These are phyloP conservation scores for Pelmatolapia mariae DNA, from an alignment of 2,113 vertebrate species.

Conservation along the genomic window DNA sequence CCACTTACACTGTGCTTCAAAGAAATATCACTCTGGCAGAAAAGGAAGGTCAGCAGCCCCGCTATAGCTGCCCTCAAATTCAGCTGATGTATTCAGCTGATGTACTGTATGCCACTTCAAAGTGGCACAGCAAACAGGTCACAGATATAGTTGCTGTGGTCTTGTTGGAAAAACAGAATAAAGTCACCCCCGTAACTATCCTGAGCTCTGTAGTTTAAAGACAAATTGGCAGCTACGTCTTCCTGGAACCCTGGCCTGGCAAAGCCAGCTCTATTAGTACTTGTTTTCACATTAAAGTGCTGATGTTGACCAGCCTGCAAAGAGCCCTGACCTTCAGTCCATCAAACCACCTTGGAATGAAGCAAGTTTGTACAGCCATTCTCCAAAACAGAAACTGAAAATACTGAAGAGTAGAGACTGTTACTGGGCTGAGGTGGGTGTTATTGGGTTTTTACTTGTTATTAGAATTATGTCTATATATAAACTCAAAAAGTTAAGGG, in stretches of 20 bases:
- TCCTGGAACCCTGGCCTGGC: not conserved
- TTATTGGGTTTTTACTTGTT: not conserved
- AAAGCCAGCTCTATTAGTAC: not conserved
- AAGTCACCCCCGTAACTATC: not conserved
- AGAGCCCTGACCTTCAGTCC: not conserved
- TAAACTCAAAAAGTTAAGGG: not conserved
- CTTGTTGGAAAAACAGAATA: not conserved
- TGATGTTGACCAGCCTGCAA: not conserved
- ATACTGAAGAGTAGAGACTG: not conserved
- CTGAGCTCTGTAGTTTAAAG: not conserved
- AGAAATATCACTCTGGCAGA: not conserved
- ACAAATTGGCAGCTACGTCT: not conserved
- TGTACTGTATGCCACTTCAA: not conserved
- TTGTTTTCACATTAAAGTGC: not conserved
- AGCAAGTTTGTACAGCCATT: not conserved
- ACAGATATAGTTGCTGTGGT: not conserved
- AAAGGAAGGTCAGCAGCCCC: not conserved
- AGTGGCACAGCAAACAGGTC: not conserved
- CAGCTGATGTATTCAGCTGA: not conserved
- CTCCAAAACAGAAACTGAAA: not conserved
- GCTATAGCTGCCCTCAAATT: not conserved
- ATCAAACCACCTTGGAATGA: not conserved
- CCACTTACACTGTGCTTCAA: not conserved
- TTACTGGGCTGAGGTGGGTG: not conserved
- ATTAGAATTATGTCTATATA: not conserved